Conservation (phyloP, 2,888 invertebrate species). For the Phengaris alcon region DNA sequence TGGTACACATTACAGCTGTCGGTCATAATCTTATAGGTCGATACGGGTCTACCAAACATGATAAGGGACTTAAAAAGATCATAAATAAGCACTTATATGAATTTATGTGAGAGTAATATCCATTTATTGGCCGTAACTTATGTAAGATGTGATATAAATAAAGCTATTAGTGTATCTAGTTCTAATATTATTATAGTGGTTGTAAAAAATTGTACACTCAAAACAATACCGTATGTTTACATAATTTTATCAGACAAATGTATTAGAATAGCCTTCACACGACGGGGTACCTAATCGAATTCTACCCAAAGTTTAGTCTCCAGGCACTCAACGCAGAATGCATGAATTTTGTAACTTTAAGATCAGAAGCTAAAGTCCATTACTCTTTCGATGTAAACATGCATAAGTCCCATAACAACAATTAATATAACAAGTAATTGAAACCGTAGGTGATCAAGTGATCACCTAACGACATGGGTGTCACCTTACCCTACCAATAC, state of each 20-base stretch:
- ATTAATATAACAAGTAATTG: constrained; percentile 17
- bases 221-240: neutral
- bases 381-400: neutral
- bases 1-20: constrained; percentile 54
- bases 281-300: too few relatives aligned
- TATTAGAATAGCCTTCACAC: too few relatives aligned
- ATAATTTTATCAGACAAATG: too few relatives aligned
- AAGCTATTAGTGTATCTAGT: constrained; percentile 4
- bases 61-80: constrained; percentile 36
- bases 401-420: neutral
- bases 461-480: constrained; percentile 56
- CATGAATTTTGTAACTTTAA: neutral
- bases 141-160: constrained; percentile 4
- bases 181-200: neutral
- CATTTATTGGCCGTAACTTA: constrained; percentile 19
- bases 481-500: constrained; percentile 72
- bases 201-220: neutral
- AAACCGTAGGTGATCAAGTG: constrained; percentile 39
- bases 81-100: constrained; percentile 28
- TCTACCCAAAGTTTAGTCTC: neutral
- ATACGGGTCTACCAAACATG: constrained; percentile 45
- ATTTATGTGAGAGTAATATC: constrained; percentile 25
- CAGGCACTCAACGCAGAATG: neutral
- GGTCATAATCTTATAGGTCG: constrained; percentile 57
- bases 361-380: neutral